Evolutionary conservation across 2,888 invertebrate genomes (phyloP), one percentile per base, ranked within the genome.

Genomic region (Ellobium chinense): DNA sequence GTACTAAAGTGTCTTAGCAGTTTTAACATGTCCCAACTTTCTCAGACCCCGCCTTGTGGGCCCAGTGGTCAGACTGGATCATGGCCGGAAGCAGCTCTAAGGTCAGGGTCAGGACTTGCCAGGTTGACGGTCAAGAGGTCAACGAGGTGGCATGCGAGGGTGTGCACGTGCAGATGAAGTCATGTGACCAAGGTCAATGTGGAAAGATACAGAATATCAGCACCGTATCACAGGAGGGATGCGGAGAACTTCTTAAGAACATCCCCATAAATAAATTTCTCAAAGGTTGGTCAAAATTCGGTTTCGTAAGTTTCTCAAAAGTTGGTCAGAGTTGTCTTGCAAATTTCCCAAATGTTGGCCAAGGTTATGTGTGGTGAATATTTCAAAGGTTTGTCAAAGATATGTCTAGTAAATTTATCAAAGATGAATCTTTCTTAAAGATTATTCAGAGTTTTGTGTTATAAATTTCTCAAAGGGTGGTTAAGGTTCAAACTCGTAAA

Each of bases 21-120:
- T n/a, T n/a, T n/a, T n/a, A n/a, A n/a, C n/a, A n/a, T n/a, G n/a
- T n/a, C n/a, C n/a, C n/a, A n/a, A n/a, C n/a, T n/a, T n/a, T n/a
- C 46, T 46, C 63, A 78, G 78, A 29, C 46, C 37, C 62, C 2
- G 60, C 78, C 1, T 39, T 62, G 21, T 78, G 78, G 78, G 69
- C 56, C n/a, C 58, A 69, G 31, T 79, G 78, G 78, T 79, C 78
- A 2, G 73, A 72, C 9, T 79, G 78, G 78, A 36, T 72, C 12
- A 36, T 27, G 1, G 65, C 58, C 29, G 65, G 78, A 12, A 34
- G 63, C 0, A 56, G 65, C 0, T 72, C 78, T 12, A 79, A 79
- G 46, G 36, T 79, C 56, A 39, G 78, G 37, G 65, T 79, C 24
- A 72, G 73, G n/a, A 39, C 72, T 5, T 79, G 78, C 36, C 63